These are phyloP conservation scores for Euplexia lucipara DNA, from an alignment of 2,888 invertebrate species.

Conservation along the genomic window DNA sequence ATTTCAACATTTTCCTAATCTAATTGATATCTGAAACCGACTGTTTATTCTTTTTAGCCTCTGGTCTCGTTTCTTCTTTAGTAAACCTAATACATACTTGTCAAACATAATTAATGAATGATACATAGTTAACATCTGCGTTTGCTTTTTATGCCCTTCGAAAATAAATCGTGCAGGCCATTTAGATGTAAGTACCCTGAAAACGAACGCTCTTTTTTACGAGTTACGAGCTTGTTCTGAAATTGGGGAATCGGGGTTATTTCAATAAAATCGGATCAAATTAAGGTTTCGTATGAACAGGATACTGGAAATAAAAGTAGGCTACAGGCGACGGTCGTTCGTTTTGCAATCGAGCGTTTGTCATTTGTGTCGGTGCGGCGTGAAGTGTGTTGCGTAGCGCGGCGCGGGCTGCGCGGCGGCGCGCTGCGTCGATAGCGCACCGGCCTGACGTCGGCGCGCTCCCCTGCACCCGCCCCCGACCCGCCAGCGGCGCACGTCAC, in stretches of 20 bases:
- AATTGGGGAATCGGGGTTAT: constrained; percentile 68
- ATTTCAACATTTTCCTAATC: constrained; percentile 30
- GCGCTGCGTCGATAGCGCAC: constrained; percentile 73
- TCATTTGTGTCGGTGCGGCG: constrained; percentile 80
- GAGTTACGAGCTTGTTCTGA: constrained; percentile 62
- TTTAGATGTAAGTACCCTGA: constrained; percentile 61
- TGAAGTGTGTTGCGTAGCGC: constrained; percentile 79
- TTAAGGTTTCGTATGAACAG: constrained; percentile 76
- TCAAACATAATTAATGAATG: constrained; percentile 45
- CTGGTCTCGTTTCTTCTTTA: background rate
- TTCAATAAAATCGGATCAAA: constrained; percentile 74
- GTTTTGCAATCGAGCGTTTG: constrained; percentile 84
- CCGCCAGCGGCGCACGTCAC: constrained; percentile 76
- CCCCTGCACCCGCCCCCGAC: constrained; percentile 56
- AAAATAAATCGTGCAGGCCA: constrained; percentile 64
- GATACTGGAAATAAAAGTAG: constrained; percentile 77
- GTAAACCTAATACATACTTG: background rate
- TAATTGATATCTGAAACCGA: constrained; percentile 34
- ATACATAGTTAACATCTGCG: constrained; percentile 34
- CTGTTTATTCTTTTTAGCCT: constrained; percentile 3
- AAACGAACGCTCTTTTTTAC: constrained; percentile 63
- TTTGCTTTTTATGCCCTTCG: constrained; percentile 63
- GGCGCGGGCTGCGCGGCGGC: constrained; percentile 75
- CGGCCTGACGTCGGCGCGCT: constrained; percentile 74
- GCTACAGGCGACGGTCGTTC: constrained; percentile 72